A percentile compares a stretch with the other conserved stretches of the same genome.
phyloP scores from a whole-genome alignment of 92 coral and sea anemone genomes.

The Palythoa grandis region DNA sequence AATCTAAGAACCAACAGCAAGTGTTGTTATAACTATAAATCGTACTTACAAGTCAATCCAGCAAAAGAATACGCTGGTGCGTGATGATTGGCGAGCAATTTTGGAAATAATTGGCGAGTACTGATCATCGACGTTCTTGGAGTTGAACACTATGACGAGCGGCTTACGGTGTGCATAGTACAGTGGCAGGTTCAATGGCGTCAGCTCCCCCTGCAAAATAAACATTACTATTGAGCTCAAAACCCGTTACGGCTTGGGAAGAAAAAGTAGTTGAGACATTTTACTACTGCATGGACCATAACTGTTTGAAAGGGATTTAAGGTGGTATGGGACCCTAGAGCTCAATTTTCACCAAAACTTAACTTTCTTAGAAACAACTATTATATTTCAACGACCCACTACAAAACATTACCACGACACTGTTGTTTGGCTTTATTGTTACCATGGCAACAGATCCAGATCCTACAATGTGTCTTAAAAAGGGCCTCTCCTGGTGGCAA shows the following conservation, averaged over 20 bases:
- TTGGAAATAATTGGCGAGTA: conserved; percentile 64
- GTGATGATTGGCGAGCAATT: conserved; percentile 57
- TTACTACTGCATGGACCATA: no score
- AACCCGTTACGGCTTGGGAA: background rate
- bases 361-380: no score
- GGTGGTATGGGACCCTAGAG: no score
- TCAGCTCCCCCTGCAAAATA: conserved; percentile 85
- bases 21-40: no score
- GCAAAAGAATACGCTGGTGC: conserved; percentile 57
- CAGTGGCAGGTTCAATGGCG: conserved; percentile 87
- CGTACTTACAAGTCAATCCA: conserved; percentile 81
- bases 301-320: no score
- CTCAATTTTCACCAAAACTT: no score
- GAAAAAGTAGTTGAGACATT: background rate
- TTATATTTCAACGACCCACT: no score
- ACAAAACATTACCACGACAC: no score
- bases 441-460: no score
- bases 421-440: no score
- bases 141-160: conserved; percentile 80
- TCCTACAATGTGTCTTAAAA: no score
- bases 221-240: background rate
- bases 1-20: background rate
- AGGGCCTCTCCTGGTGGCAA: no score
- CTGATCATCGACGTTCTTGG: conserved; percentile 57
- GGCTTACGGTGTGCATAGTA: conserved; percentile 79